phyloP scores from a whole-genome alignment of 1,140 invertebrate genomes.

The Tetranychus urticae region DNA sequence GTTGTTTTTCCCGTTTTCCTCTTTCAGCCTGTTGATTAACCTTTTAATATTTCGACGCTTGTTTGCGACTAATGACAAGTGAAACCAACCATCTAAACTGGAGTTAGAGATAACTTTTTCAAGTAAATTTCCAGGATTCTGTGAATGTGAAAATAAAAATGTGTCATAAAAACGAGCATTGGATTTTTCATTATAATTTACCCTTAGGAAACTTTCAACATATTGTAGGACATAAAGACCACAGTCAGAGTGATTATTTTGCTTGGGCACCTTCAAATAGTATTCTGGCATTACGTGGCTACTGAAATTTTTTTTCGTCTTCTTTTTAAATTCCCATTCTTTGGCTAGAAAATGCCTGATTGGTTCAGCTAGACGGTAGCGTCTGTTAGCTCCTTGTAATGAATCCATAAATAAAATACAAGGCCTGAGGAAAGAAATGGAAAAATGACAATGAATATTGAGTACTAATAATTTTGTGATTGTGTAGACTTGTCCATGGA shows the following conservation, averaged over 20 bases:
- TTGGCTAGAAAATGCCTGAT: slow-evolving; percentile 43
- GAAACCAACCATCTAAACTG: too few species aligned
- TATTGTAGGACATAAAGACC: slow-evolving; percentile 85
- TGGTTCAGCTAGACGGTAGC: slow-evolving; percentile 44
- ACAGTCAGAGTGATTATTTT: slow-evolving; percentile 90
- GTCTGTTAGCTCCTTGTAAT: neutral
- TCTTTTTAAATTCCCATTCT: slow-evolving; percentile 42
- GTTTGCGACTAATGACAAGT: too few species aligned
- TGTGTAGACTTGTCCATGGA: neutral
- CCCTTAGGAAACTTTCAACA: slow-evolving; percentile 71
- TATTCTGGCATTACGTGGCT: neutral
- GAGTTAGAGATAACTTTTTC: too few species aligned
- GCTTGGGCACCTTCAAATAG: slow-evolving; percentile 65
- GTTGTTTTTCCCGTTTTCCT: too few species aligned
- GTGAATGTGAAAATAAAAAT: too few species aligned
- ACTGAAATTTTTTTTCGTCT: neutral
- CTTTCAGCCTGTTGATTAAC: too few species aligned
- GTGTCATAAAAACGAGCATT: neutral
- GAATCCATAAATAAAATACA: neutral
- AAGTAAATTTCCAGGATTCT: too few species aligned
- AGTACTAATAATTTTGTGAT: too few species aligned
- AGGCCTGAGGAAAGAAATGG: neutral
- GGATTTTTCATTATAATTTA: neutral
- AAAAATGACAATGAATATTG: neutral
- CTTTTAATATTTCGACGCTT: too few species aligned